Evolutionary conservation across 2,888 invertebrate species (phyloP).

Genomic region (Eupithecia insigniata): DNA sequence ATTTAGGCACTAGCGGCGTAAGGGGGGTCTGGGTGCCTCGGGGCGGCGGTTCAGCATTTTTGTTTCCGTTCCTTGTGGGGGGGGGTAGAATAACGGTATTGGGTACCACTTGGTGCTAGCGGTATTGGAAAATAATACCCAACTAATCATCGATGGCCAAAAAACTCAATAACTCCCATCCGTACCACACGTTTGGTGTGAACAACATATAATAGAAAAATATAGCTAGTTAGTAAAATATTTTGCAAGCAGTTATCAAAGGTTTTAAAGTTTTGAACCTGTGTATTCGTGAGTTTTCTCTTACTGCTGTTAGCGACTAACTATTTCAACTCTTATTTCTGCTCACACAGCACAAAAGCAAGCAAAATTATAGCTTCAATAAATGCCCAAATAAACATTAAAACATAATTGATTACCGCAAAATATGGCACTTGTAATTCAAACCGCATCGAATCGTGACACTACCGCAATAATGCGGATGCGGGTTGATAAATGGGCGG

Average conservation of each 20-base stretch:
- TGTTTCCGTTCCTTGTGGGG: too few species aligned
- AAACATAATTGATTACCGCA: constrained; percentile 15
- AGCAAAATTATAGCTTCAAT: background rate
- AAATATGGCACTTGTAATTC: constrained; percentile 25
- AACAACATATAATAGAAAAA: too few species aligned
- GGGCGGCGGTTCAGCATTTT: too few species aligned
- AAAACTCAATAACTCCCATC: too few species aligned
- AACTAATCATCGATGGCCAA: too few species aligned
- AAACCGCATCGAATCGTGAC: constrained; percentile 14
- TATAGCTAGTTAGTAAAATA: too few species aligned
- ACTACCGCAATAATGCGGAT: constrained; percentile 17
- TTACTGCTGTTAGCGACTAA: background rate
- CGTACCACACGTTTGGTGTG: too few species aligned
- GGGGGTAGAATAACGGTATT: too few species aligned
- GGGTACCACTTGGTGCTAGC: too few species aligned
- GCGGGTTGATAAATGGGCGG: constrained; percentile 18
- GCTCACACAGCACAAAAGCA: background rate
- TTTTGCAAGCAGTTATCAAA: background rate
- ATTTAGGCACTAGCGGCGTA: too few species aligned
- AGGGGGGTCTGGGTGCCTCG: too few species aligned
- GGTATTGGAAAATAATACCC: too few species aligned
- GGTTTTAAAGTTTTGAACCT: background rate
- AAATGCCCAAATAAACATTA: background rate
- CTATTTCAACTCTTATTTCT: background rate
- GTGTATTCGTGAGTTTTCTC: background rate